Evolutionary conservation across 2,797 vertebrate genomes (phyloP), one percentile per base, ranked within the genome.

Genomic region (Sebastes minor): DNA sequence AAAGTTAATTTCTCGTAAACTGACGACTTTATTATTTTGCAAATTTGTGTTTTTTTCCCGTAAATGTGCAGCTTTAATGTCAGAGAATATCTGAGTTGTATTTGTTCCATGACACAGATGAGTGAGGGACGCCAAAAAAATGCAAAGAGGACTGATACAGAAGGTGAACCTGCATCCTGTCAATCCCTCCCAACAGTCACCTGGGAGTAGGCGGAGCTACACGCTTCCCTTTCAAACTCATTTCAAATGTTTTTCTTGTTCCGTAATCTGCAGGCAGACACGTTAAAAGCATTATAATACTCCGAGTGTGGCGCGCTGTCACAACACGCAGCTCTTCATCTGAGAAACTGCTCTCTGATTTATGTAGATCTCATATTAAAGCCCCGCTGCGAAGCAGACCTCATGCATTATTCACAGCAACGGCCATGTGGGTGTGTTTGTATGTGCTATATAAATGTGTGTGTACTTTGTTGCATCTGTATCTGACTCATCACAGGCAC

Each of bases 351-450:
- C 80, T 53, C 61, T 82, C 33, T 87, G 88, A 92, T 94, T 92
- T 91, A 90, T 92, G 89, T 55, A 88, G 91, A 90, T 90, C 81
- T 91, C 83, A 78, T 88, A 88, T 89, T 88, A 85, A 89, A 89
- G 77, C 67, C 35, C 27, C 16, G 18, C 81, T 82, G 80, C 56
- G 70, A 78, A 83, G 75, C 81, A 71, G 79, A 52, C 42, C 76
- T 84, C 83, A 91, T 94, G 86, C 75, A 81, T 92, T 90, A 91
- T 95, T 93, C 87, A 92, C 82, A 32, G 63, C 63, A 3, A 30
- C 20, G 12, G 35, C 33, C 59, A 46, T 30, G 70, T 67, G 64
- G 49, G 62, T 32, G 77, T 42, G 52, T 49, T 22, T 76, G 59
- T 71, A 11, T 57, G 76, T 72, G 55, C 67, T 52, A 10, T 0